phyloP scores from a whole-genome alignment of 2,888 invertebrate genomes.

The Linyphia triangularis region DNA sequence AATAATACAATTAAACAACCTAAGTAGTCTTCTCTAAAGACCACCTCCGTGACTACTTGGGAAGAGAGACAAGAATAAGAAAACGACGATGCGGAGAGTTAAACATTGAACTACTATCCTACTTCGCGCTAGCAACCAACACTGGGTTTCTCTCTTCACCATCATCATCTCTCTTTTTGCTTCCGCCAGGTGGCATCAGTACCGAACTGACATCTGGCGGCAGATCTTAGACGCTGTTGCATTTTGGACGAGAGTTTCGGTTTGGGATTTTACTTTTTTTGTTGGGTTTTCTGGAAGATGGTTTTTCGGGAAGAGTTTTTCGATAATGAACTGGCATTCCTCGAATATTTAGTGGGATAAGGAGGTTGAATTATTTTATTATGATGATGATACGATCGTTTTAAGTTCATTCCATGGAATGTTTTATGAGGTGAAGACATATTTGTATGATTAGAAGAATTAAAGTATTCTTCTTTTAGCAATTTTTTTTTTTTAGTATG shows the following conservation, averaged over 20 bases:
- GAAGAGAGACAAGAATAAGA: constrained; percentile 18
- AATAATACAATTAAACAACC: too few relatives aligned
- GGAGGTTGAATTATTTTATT: not conserved
- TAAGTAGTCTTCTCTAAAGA: constrained; percentile 11
- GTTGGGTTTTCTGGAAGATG: not conserved
- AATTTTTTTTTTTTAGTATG: too few relatives aligned
- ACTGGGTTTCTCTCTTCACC: not conserved
- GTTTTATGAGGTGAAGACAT: too few relatives aligned
- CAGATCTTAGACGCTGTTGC: constrained; percentile 50
- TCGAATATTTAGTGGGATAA: constrained; percentile 13
- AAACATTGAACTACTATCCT: constrained; percentile 58
- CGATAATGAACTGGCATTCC: constrained; percentile 33
- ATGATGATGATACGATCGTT: not conserved
- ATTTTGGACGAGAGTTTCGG: constrained; percentile 16
- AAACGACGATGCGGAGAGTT: constrained; percentile 5
- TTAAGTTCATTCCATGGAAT: not conserved
- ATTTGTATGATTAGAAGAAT: too few relatives aligned
- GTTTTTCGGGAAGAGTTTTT: not conserved
- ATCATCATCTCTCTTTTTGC: constrained; percentile 2
- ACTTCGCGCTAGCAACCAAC: constrained; percentile 56
- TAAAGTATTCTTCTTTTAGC: too few relatives aligned
- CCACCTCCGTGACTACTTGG: constrained; percentile 1
- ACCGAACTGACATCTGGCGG: constrained; percentile 65
- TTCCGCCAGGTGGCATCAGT: constrained; percentile 59
- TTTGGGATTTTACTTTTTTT: constrained; percentile 5